phyloP scores from a whole-genome alignment of 2,797 vertebrate species.

The Oreochromis grahami region DNA sequence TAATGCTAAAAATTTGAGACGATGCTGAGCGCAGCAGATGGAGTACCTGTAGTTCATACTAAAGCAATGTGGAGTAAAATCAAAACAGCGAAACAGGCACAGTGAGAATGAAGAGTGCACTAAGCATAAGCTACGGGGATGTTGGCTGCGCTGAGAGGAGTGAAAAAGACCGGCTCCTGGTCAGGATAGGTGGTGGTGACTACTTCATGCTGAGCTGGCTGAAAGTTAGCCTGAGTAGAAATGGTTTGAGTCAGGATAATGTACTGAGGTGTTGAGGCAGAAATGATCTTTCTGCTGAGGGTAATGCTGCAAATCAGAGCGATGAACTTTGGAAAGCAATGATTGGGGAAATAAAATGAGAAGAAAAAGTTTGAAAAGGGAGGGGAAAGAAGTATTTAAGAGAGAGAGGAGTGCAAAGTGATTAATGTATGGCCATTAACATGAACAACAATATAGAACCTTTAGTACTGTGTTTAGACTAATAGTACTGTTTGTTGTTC shows the following conservation, averaged over 20 bases:
- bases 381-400: background rate
- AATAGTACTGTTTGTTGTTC: background rate
- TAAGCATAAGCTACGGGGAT: constrained; percentile 23
- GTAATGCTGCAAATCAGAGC: constrained; percentile 51
- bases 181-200: background rate
- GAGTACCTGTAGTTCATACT: background rate
- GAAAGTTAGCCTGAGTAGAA: background rate
- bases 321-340: constrained; percentile 19
- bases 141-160: constrained; percentile 34
- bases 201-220: background rate
- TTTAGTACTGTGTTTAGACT: background rate
- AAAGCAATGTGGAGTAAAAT: background rate
- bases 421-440: background rate
- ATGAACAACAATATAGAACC: background rate
- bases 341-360: background rate
- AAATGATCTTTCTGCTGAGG: constrained; percentile 25
- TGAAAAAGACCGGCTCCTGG: constrained; percentile 40
- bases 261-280: constrained; percentile 44
- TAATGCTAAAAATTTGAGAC: background rate
- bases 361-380: background rate
- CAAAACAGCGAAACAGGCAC: background rate
- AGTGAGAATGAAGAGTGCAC: background rate
- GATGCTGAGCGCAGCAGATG: background rate
- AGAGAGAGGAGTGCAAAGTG: background rate
- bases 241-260: constrained; percentile 39